Base-by-base conservation (phyloP, 2,113 vertebrate species). In the Pachypanchax playfairii region DNA sequence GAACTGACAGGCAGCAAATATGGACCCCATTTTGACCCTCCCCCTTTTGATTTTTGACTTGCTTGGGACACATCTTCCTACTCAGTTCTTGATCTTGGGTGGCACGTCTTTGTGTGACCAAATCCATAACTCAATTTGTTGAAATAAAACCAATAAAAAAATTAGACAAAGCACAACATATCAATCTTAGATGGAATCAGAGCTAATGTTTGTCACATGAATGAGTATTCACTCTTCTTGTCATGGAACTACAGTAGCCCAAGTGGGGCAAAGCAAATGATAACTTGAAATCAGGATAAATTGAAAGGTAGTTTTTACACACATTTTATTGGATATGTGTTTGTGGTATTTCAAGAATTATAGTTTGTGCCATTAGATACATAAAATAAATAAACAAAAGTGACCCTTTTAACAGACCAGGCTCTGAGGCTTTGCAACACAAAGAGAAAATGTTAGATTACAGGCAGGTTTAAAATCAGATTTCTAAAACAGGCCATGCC, bases 1-100 rank as follows among this genome's bases (percentile, higher is more conserved):
- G 58, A 18, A n/a, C 84, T 85, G 91, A 90, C 92, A 93, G 91
- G 65, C 86, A 46, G 70, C 39, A 38, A 35, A 26, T 41, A 12
- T 21, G 63, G 52, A 31, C 57, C 13, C 49, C 50, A 26, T 38
- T 33, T 31, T 35, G n/a, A n/a, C n/a, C n/a, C 11, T 20, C 7
- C 31, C 41, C 35, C 22, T 36, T 58, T 26, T 50, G 64, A n/a
- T 71, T 60, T 60, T 70, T 68, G 53, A 81, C 56, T 35, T 62
- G 38, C 70, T 14, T 14, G 26, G 60, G 55, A 53, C 35, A 50
- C 26, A 9, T 63, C 46, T 47, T 39, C 49, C 47, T 17, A 56
- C 29, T 69, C 49, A 51, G 54, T 25, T 35, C 47, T 70, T 76
- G 64, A 82, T 79, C 70, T 25, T 12, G 63, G 63, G 67, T 15